Conservation (phyloP, 2,797 vertebrate genomes). For the Characodon lateralis region DNA sequence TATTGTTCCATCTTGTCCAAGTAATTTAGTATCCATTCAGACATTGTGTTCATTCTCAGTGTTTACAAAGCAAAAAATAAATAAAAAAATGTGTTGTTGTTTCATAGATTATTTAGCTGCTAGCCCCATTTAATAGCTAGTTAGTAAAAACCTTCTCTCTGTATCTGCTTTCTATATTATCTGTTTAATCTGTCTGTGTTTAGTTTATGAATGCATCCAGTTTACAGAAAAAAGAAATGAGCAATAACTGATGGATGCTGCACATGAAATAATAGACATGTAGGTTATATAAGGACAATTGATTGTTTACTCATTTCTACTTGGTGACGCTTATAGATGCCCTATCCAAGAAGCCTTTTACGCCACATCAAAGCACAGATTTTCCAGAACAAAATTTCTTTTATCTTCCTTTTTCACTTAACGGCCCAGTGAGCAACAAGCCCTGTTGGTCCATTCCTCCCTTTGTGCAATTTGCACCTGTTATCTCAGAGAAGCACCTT, state of each 20-base stretch:
- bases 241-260: constrained; percentile 4
- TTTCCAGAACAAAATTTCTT: constrained; percentile 52
- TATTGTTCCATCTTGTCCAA: constrained; percentile 30
- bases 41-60: constrained; percentile 12
- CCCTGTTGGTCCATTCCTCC: constrained; percentile 42
- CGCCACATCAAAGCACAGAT: constrained; percentile 52
- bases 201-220: background rate
- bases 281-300: constrained; percentile 18
- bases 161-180: background rate
- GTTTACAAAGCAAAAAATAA: background rate
- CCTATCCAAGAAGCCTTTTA: constrained; percentile 49
- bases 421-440: constrained; percentile 43
- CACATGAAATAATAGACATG: constrained; percentile 7
- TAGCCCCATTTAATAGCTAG: background rate
- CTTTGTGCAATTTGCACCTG: constrained; percentile 58
- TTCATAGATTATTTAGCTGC: background rate
- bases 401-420: constrained; percentile 52
- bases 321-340: constrained; percentile 20
- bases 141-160: background rate
- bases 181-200: background rate
- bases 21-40: constrained; percentile 39
- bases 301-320: constrained; percentile 19
- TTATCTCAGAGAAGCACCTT: constrained; percentile 51
- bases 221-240: background rate
- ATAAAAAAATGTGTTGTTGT: constrained; percentile 4